These are phyloP conservation scores for Indri indri DNA, from an alignment of 2,113 vertebrate genomes.

Conservation along the genomic window DNA sequence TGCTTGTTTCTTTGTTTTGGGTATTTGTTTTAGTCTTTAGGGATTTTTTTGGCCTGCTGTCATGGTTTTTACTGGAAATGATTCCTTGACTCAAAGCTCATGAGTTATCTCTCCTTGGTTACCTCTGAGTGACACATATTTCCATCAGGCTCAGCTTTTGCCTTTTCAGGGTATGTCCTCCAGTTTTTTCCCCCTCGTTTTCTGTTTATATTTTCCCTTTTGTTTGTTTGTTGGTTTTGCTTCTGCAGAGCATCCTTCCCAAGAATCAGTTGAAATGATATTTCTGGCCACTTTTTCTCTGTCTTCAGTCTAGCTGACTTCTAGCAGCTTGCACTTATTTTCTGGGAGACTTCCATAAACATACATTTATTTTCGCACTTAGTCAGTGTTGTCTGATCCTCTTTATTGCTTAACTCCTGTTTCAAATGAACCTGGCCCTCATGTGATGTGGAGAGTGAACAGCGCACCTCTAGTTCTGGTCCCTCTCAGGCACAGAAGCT, in stretches of 20 bases:
- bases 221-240: not conserved
- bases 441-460: not conserved
- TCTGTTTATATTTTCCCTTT: not conserved
- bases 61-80: conserved; percentile 12
- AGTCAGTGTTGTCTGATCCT: not conserved
- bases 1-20: not conserved
- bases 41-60: not conserved
- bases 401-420: not conserved
- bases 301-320: not conserved
- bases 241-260: not conserved
- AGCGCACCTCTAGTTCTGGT: not conserved
- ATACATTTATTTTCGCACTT: not conserved
- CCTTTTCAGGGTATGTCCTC: not conserved
- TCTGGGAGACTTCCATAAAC: not conserved
- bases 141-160: not conserved
- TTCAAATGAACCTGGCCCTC: not conserved
- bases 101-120: not conserved
- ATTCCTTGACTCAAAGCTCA: not conserved
- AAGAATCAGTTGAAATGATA: not conserved
- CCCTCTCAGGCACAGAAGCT: not conserved
- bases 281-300: not conserved
- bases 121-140: not conserved
- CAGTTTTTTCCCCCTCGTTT: not conserved
- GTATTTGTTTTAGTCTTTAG: not conserved
- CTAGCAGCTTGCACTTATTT: not conserved